Percentiles rank a stretch among this genome's conserved stretches.
Evolutionary conservation across 2,797 vertebrate species (phyloP).

Genomic region (Sciurus vulgaris): DNA sequence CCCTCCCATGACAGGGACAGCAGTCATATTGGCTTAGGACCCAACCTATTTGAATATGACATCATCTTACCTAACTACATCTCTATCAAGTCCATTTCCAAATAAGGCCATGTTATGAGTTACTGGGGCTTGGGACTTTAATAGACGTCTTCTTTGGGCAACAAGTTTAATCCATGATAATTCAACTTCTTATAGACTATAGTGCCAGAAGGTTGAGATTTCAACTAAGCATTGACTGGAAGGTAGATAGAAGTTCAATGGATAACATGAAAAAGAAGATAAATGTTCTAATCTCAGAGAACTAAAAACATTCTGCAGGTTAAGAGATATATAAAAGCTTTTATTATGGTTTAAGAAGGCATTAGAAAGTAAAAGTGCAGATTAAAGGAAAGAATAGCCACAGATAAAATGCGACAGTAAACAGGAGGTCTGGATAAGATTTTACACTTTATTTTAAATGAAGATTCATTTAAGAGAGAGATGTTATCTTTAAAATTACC

Average conservation of each 20-base stretch:
- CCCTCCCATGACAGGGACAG: background rate
- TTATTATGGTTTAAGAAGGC: background rate
- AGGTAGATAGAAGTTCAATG: background rate
- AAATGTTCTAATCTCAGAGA: background rate
- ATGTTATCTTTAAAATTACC: background rate
- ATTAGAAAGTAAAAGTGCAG: background rate
- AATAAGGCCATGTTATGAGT: background rate
- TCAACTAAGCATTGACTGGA: background rate
- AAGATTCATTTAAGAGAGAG: background rate
- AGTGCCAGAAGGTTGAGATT: too few relatives aligned
- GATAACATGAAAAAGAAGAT: background rate
- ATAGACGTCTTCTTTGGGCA: background rate
- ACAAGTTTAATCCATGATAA: background rate
- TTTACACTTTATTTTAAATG: background rate
- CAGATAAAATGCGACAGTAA: background rate
- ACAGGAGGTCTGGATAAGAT: background rate
- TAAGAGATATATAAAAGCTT: background rate
- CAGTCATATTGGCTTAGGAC: too few relatives aligned
- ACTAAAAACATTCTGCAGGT: background rate
- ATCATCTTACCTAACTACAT: background rate
- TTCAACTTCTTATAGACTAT: background rate
- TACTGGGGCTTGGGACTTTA: background rate
- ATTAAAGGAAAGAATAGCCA: background rate
- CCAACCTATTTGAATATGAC: too few relatives aligned
- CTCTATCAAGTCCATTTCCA: background rate